Conservation (phyloP, 2,888 invertebrate species). For the Parnassius mnemosyne region DNA sequence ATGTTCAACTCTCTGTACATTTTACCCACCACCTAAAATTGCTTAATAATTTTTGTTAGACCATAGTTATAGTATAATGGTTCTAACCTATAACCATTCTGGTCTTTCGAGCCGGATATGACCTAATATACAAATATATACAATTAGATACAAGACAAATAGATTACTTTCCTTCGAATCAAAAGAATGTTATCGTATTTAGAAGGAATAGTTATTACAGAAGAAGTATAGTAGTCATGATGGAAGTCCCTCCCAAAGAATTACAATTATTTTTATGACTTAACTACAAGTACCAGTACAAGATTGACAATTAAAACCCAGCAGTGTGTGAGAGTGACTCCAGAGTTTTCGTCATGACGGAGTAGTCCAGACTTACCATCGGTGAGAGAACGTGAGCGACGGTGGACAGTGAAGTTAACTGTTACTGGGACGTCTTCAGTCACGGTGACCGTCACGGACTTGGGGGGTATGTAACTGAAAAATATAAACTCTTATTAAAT, state of each 20-base stretch:
- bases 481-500: not conserved
- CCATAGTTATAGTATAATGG: not conserved
- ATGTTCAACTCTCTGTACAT: too few relatives aligned
- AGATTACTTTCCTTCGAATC: too few relatives aligned
- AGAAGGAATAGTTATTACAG: too few relatives aligned
- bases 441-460: constrained; percentile 45
- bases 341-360: constrained; percentile 53
- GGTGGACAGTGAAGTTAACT: constrained; percentile 48
- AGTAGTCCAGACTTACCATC: constrained; percentile 55
- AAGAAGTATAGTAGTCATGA: too few relatives aligned
- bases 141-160: too few relatives aligned
- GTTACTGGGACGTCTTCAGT: constrained; percentile 49
- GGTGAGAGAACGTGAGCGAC: constrained; percentile 43
- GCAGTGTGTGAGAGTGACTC: constrained; percentile 50
- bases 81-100: not conserved
- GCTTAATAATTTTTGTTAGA: not conserved
- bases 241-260: not conserved
- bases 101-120: constrained; percentile 15
- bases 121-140: not conserved
- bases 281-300: constrained; percentile 49
- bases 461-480: constrained; percentile 47
- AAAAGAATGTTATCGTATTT: too few relatives aligned
- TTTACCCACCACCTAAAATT: not conserved
- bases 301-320: constrained; percentile 50
- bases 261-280: constrained; percentile 25